Evolutionary conservation across 1,140 invertebrate species (phyloP), one percentile per base, ranked within the genome.

Genomic region (Phenacoccus solenopsis): DNA sequence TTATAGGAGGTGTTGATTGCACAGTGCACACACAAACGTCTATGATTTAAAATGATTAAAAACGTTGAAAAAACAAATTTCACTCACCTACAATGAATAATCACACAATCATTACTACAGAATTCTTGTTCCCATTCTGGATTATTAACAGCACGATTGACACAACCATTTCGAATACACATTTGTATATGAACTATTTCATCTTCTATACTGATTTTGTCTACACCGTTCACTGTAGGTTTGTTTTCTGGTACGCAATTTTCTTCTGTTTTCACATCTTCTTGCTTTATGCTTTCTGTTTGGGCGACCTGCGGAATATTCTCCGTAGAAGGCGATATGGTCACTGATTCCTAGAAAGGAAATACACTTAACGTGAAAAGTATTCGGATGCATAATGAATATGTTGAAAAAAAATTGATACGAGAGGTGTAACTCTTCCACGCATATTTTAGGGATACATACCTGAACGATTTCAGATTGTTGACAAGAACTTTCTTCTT

Each of bases 71-170:
- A 7, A 9, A 24, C 59, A 25, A 10, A n/a, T 38, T 73, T 75
- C 72, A 78, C 79, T 78, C 80, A 89, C 88, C 88, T 90, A 86
- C 94, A 97, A 80, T 98, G 94, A 77, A 88, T 93, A 74, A 96
- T 93, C 72, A 96, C 94, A 82, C 95, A 98, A 78, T 98, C 94
- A 81, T 95, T 96, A 79, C 91, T 94, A 81, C 95, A 98, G 79
- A 96, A 98, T 80, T 97, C 94, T 78, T 94, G 90, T 78, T 97
- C 94, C 94, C 94, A 98, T 80, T 96, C 93, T 68, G 89, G 87
- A 81, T 92, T 96, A 56, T 92, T 86, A 73, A 96, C 88, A 59
- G 93, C 93, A 49, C 87, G 86, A 81, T 97, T 97, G 28, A 86
- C 86, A 79, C 94, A 98, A 67, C 94, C 94, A 76, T 90, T 88